These are phyloP conservation scores for Hydroisotoma schaefferi DNA, from an alignment of 2,888 invertebrate species.

Conservation along the genomic window DNA sequence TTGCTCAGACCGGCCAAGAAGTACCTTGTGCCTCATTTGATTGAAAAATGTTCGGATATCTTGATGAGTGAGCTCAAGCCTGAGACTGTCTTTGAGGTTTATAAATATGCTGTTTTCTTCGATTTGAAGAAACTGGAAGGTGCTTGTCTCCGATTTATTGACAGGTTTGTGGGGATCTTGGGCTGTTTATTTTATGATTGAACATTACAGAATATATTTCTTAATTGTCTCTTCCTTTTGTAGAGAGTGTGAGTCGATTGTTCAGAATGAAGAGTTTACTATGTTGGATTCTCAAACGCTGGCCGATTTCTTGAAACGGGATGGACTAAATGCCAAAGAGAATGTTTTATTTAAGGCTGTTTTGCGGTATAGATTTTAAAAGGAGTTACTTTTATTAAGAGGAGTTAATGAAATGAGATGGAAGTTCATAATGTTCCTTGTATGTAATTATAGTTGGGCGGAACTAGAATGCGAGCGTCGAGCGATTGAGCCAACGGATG, in stretches of 20 bases:
- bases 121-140: conserved; percentile 77
- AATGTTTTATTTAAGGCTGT: conserved; percentile 27
- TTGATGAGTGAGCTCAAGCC: conserved; percentile 67
- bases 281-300: conserved; percentile 24
- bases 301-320: conserved; percentile 27
- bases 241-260: conserved; percentile 31
- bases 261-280: conserved; percentile 32
- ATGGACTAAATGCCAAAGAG: conserved; percentile 35
- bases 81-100: conserved; percentile 77
- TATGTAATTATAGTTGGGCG: conserved; percentile 24
- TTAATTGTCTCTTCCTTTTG: background rate
- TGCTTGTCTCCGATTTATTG: conserved; percentile 75
- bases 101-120: conserved; percentile 74
- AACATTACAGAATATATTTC: background rate
- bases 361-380: conserved; percentile 22
- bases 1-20: conserved; percentile 76
- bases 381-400: too few relatives aligned
- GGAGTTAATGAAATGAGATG: too few relatives aligned
- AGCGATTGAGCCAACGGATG: conserved; percentile 21
- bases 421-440: background rate
- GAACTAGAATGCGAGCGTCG: conserved; percentile 27
- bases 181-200: background rate
- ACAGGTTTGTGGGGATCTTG: conserved; percentile 63
- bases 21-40: conserved; percentile 77
- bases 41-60: conserved; percentile 78